Evolutionary conservation across 1,140 invertebrate species (phyloP), one percentile per base, ranked within the genome.

Genomic region (Camponotus pennsylvanicus): DNA sequence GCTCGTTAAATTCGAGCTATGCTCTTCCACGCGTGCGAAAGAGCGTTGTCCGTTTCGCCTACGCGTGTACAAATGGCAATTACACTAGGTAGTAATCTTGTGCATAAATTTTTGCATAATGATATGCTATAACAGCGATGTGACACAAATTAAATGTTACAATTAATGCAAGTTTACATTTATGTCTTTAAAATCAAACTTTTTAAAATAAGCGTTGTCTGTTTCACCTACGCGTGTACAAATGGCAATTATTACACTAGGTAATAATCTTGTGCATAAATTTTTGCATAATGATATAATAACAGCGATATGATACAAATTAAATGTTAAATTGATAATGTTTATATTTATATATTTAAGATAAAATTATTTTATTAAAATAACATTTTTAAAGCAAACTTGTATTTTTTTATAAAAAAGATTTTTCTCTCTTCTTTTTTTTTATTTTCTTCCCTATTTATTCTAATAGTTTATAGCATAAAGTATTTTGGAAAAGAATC

Each of bases 1-100:
- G 80, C 66, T 70, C 64, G 69, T 55, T 87, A 70, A 88, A 89
- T 89, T 86, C 88, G 83, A 86, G 87, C 69, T 82, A 88, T 63
- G 76, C 61, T 85, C 59, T 63, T 89, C 83, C 76, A 37, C 79
- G 40, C 69, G 55, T 83, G 57, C 79, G 69, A 75, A 75, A 73
- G 79, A 83, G 32, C 69, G 55, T 42, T 59, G 18, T 61, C 55
- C 69, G 79, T 83, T 32, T 83, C 55, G 69, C 69, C 69, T 83
- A 75, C 59, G 37, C 67, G 52, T 73, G 55, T 71, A 73, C 79
- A 73, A 83, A 83, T 83, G 59, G 57, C 69, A 73, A 83, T 83
- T 83, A 73, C 67, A 73, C 40, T 61, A 27, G 40, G 69, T 70
- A 45, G 40, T 64, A 61, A 83, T 73, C 27, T 61, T 83, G 69